These are phyloP conservation scores for Oreochromis aureus DNA, from an alignment of 2,113 vertebrate genomes.

Conservation along the genomic window DNA sequence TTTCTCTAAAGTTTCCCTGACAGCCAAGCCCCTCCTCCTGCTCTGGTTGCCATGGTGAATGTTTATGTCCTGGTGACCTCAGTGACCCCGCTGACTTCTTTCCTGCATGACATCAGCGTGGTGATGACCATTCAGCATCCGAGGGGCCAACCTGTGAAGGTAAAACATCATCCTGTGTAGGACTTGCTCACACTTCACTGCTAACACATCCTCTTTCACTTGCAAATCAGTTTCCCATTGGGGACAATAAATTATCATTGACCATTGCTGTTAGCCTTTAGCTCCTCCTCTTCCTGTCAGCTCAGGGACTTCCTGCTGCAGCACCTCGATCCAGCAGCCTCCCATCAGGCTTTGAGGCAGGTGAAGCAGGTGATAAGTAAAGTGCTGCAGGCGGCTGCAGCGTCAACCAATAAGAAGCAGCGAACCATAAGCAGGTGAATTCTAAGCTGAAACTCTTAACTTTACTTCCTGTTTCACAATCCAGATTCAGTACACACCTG, in stretches of 20 bases:
- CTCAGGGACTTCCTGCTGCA: conserved; percentile 80
- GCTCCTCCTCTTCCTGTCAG: conserved; percentile 54
- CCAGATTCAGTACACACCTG: background rate
- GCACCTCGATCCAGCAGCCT: conserved; percentile 69
- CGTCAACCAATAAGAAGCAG: conserved; percentile 65
- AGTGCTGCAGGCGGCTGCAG: conserved; percentile 69
- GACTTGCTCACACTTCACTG: background rate
- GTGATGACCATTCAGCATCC: conserved; percentile 73
- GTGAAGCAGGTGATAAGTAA: conserved; percentile 80
- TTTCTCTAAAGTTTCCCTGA: background rate
- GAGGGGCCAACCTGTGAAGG: conserved; percentile 77
- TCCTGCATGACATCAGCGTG: conserved; percentile 80
- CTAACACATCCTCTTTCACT: background rate
- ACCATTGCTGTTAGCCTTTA: background rate
- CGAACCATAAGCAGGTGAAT: conserved; percentile 49
- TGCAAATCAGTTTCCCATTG: background rate
- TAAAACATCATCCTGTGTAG: conserved; percentile 35
- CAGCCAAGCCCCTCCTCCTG: conserved; percentile 39
- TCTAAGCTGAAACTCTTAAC: background rate
- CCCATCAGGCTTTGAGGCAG: conserved; percentile 75
- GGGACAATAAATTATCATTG: background rate
- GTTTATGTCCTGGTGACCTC: conserved; percentile 90
- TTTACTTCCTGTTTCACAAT: background rate
- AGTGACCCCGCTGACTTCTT: conserved; percentile 80
- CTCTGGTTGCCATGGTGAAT: conserved; percentile 79